Evolutionary conservation across 1,140 invertebrate genomes (phyloP), one percentile per base, ranked within the genome.

Genomic region (Drosophila cardini): DNA sequence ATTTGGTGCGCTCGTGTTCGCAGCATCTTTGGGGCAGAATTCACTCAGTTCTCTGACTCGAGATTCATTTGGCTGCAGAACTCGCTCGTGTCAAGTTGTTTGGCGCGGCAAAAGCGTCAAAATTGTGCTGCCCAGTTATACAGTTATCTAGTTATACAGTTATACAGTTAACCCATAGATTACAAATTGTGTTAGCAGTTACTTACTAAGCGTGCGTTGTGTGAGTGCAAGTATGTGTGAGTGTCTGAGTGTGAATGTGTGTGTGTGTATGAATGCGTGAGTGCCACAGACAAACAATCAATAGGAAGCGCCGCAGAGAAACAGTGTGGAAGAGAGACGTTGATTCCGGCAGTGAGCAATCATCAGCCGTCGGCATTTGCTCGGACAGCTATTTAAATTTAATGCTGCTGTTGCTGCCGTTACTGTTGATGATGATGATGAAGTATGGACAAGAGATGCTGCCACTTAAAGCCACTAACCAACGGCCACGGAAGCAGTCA

Each of bases 31-130:
- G 30, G 56, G 36, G 26, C 53, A 46, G 45, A 63, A 70, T 76
- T 81, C 64, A 68, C 58, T 79, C 60, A 40, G 60, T 26, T 57
- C 38, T 34, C 58, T 42, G 30, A 26, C 46, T 45, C 36, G 46
- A 70, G 79, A 86, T 91, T 91, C 89, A 91, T 91, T 91, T 80
- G 78, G 84, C 74, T 90, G 85, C 89, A 90, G 90, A 80, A 86
- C 75, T 91, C 90, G 84, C 82, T 90, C 81, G 90, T 78, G 81
- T 91, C 81, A 78, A 69, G 90, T 91, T 85, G 84, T 40, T 45
- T 78, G 72, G 36, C 65, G 63, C 64, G 73, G 63, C 69, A 75
- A 50, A 76, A 30, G 46, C 46, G 30, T 52, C 13, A 52, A 34
- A 7, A 5, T 26, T 26, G 21, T 50, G 46, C 48, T 57, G 42